phyloP scores from a whole-genome alignment of 2,888 invertebrate genomes.

The Ennomos erosarius region DNA sequence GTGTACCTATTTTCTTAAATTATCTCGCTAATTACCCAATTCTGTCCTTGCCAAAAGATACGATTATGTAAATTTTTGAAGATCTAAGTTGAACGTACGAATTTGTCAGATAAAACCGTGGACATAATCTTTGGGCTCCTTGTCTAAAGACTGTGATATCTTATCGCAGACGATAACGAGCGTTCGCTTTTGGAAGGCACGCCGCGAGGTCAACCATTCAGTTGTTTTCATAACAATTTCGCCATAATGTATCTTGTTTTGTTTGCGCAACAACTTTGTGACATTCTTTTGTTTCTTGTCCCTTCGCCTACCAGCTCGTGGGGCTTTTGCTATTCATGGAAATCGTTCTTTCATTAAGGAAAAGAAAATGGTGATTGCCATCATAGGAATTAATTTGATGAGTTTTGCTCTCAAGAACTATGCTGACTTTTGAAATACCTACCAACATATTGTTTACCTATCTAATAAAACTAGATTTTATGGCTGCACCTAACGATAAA shows the following conservation, averaged over 20 bases:
- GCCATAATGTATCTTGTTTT: slow-evolving; percentile 27
- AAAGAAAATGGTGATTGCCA: too few species aligned
- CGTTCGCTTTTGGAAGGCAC: slow-evolving; percentile 54
- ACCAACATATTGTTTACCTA: too few species aligned
- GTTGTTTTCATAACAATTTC: slow-evolving; percentile 52
- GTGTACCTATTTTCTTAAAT: background rate
- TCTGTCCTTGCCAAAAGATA: slow-evolving; percentile 23
- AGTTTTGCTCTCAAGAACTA: too few species aligned
- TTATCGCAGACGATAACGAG: slow-evolving; percentile 62
- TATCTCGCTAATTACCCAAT: background rate
- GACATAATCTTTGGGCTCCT: slow-evolving; percentile 60
- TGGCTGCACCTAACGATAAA: too few species aligned
- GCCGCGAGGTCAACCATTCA: slow-evolving; percentile 51
- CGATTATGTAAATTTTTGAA: slow-evolving; percentile 59
- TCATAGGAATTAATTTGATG: too few species aligned
- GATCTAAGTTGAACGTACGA: slow-evolving; percentile 71
- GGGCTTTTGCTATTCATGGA: too few species aligned
- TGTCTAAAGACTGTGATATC: slow-evolving; percentile 65
- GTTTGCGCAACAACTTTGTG: slow-evolving; percentile 17
- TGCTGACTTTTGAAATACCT: too few species aligned
- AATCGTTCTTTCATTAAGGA: too few species aligned
- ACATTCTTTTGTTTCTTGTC: slow-evolving; percentile 14
- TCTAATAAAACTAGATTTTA: too few species aligned
- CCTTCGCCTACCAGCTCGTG: too few species aligned
- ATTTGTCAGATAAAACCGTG: slow-evolving; percentile 63